A percentile compares a stretch with the other conserved stretches of the same genome.
These are phyloP conservation scores for Scomberomorus guttatus DNA, from an alignment of 2,797 vertebrate species.

Conservation along the genomic window DNA sequence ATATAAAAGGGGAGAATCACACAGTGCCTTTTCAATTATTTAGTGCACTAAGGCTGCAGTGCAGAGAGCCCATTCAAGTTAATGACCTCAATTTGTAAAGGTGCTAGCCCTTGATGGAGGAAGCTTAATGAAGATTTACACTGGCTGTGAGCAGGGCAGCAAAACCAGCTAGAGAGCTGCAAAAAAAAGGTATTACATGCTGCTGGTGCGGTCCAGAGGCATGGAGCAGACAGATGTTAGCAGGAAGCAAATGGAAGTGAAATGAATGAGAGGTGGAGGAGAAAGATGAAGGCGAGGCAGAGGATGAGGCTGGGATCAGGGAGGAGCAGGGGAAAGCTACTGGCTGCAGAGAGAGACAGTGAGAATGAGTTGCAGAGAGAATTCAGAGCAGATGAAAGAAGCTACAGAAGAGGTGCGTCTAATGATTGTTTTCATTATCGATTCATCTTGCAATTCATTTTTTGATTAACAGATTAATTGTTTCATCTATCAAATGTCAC, in stretches of 20 bases:
- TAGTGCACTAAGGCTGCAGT: conserved; percentile 40
- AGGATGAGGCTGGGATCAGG: not conserved
- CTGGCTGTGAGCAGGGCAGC: not conserved
- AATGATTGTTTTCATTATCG: not conserved
- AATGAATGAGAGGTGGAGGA: conserved; percentile 12
- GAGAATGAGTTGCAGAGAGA: not conserved
- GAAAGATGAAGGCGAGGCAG: conserved; percentile 6
- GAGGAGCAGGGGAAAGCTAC: not conserved
- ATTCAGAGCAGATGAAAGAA: not conserved
- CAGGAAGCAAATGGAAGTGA: conserved; percentile 9
- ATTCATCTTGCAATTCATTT: not conserved
- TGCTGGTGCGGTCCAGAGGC: not conserved
- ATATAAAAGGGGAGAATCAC: conserved; percentile 44
- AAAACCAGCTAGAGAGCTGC: not conserved
- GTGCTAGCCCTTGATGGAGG: conserved; percentile 45
- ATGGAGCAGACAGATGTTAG: not conserved
- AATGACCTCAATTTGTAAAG: conserved; percentile 67
- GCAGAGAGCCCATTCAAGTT: conserved; percentile 41
- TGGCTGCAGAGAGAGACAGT: not conserved
- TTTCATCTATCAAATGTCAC: too few species aligned
- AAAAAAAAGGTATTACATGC: conserved; percentile 15
- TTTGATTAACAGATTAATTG: not conserved
- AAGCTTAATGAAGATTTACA: conserved; percentile 57
- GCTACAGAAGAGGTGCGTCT: too few species aligned
- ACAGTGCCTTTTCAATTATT: conserved; percentile 56